Conservation (phyloP, 2,888 invertebrate genomes). For the Marasmarcha lunaedactyla region DNA sequence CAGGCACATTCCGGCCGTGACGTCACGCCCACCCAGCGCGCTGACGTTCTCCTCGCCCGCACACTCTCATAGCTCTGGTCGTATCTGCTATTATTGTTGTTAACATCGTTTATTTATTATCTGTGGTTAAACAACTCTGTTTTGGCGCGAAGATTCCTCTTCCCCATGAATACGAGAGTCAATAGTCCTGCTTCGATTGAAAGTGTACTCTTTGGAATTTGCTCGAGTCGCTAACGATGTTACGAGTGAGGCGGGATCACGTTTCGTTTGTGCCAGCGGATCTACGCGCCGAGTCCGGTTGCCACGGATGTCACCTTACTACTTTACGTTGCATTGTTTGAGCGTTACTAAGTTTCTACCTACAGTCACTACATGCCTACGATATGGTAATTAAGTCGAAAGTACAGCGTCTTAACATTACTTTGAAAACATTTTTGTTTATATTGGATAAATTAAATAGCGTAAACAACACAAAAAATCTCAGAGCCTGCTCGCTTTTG, state of each 20-base stretch:
- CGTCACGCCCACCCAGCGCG: slow-evolving; percentile 68
- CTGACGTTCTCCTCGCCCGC: slow-evolving; percentile 34
- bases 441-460: no score
- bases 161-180: slow-evolving; percentile 19
- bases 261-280: slow-evolving; percentile 20
- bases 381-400: no score
- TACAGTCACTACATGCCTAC: no score
- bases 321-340: no score
- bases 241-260: slow-evolving; percentile 25
- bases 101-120: slow-evolving; percentile 40
- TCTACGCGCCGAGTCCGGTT: slow-evolving; percentile 9
- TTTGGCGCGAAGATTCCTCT: slow-evolving; percentile 25
- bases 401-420: not conserved
- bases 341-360: no score
- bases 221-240: slow-evolving; percentile 31
- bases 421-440: no score
- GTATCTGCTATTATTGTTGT: slow-evolving; percentile 43
- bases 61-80: slow-evolving; percentile 32
- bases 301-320: not conserved
- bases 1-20: slow-evolving; percentile 65
- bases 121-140: slow-evolving; percentile 27
- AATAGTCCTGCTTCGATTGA: slow-evolving; percentile 20
- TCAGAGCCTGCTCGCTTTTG: not conserved
- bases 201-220: slow-evolving; percentile 27
- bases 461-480: no score